A percentile compares a stretch with the other conserved stretches of the same genome.
phyloP scores from a whole-genome alignment of 2,113 vertebrate genomes.

The Paedocypris sp. region DNA sequence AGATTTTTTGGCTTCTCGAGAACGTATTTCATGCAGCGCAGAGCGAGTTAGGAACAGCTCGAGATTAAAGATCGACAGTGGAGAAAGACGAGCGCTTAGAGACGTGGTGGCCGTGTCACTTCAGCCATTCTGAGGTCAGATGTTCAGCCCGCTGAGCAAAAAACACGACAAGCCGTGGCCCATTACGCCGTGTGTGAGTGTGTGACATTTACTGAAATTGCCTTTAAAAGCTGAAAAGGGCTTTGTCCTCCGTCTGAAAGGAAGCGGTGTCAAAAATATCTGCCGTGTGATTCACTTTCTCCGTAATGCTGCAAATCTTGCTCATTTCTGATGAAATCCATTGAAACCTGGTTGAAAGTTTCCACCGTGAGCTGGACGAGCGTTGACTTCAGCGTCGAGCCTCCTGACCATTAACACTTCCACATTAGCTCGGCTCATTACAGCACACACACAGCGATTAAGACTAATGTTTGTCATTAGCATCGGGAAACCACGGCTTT shows the following conservation, averaged over 20 bases:
- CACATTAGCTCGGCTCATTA: background rate
- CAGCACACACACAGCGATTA: background rate
- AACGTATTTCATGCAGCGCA: too few species aligned
- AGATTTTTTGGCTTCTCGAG: too few species aligned
- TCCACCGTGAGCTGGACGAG: background rate
- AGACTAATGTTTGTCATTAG: constrained; percentile 21
- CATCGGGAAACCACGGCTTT: constrained; percentile 1
- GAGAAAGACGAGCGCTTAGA: too few species aligned
- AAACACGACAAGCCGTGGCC: constrained; percentile 19
- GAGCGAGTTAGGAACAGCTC: too few species aligned
- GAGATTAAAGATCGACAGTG: too few species aligned
- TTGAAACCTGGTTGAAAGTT: constrained; percentile 21
- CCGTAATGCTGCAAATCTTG: constrained; percentile 5
- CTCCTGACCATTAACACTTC: constrained; percentile 1
- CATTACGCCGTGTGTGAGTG: constrained; percentile 8
- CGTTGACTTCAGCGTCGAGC: background rate
- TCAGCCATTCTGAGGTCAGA: constrained; percentile 4
- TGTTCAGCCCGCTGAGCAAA: constrained; percentile 12
- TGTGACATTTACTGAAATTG: constrained; percentile 33
- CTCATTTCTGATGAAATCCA: constrained; percentile 28
- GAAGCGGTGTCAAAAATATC: background rate
- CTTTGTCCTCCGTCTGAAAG: background rate
- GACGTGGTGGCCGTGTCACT: too few species aligned
- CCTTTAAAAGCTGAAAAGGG: constrained; percentile 17
- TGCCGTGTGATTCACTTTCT: background rate